Base-by-base conservation (phyloP, 2,797 vertebrate genomes). In the Holocentrus rufus region DNA sequence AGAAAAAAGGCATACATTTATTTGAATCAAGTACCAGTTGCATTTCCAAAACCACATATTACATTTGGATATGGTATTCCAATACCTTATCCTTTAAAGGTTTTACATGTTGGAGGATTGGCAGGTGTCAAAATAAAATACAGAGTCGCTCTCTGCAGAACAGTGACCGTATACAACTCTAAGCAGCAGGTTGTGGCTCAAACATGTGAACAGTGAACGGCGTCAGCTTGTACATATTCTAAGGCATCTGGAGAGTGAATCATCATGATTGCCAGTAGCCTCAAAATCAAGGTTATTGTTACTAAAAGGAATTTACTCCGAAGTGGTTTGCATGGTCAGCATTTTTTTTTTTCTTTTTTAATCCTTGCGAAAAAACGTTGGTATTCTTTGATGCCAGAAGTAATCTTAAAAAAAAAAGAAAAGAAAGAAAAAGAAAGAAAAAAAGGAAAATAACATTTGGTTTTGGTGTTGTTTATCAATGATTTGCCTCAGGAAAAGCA, bases 401-500 rank as follows among this genome's bases (percentile, higher is more conserved):
- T 36, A 5, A 56, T 62, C 34, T 65, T 69, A 80, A 87, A 77
- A 72, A 44, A n/a, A n/a, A n/a, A n/a, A n/a, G n/a, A n/a, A n/a
- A n/a, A n/a, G n/a, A n/a, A n/a, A n/a, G n/a, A n/a, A n/a, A n/a
- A n/a, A n/a, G n/a, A n/a, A n/a, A n/a, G n/a, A n/a, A n/a, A n/a
- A n/a, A n/a, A n/a, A n/a, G 53, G 30, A 23, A 53, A 66, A 59
- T 76, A 9, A 34, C 60, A 82, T 66, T 25, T 69, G 18, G 36
- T 69, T 77, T 36, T 46, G 10, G 47, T 79, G 42, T 61, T 80
- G 66, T 82, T 84, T 65, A 67, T 71, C 31, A 76, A 47, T 69
- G 44, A 62, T 74, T 84, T 71, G 82, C 83, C 67, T 46, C 25
- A 61, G 74, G 83, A 90, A 85, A 80, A 75, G 63, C 60, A 80